Base-by-base conservation (phyloP, 35 echinoderm and acorn worm genomes). In the Nesometra sesokonis region DNA sequence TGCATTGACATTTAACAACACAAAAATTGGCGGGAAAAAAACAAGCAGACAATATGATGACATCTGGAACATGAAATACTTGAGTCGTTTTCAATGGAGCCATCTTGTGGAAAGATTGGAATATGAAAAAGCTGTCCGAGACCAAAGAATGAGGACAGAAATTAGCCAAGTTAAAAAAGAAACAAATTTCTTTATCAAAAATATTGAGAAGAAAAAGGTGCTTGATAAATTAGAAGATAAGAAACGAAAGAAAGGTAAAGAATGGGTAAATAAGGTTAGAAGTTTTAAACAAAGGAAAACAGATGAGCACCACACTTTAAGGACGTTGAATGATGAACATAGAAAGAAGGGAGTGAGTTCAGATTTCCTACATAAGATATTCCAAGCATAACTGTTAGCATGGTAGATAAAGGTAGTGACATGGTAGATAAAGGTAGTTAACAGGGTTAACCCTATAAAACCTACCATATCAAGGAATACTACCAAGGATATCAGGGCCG, bases 51-150 rank as follows among this genome's bases (percentile, higher is more conserved):
- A 99, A 32, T 99, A 94, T 31, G 90, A 99, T 43, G 90, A 99
- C 27, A 80, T 99, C 0, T 99, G 92, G 96, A 94, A 88, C 79
- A 84, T 99, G 3, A 94, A 99, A n/a, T 99, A 99, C 37, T 85
- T 99, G 5, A 90, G 80, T 37, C 36, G 90, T n/a, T 99, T 99
- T 83, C 88, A 97, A 77, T 99, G 96, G 95, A 86, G 90, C 17
- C 96, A 99, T 82, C 77, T 99, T 0, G 85, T 79, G 15, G 96
- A 93, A 46, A 86, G 90, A 47, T 30, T 99, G 33, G 90, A 93
- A 47, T 99, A 94, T 47, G 96, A 99, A 77, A 82, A 80, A 35
- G 93, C 94, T 40, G 96, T 99, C 7, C 84, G 88, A 39, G 77
- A 89, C 21, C 96, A 99, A 77, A 88, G 96, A 33, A 86, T 91